These are phyloP conservation scores for Epizoanthus fatuus DNA, from an alignment of 92 coral and sea anemone genomes.

Conservation along the genomic window DNA sequence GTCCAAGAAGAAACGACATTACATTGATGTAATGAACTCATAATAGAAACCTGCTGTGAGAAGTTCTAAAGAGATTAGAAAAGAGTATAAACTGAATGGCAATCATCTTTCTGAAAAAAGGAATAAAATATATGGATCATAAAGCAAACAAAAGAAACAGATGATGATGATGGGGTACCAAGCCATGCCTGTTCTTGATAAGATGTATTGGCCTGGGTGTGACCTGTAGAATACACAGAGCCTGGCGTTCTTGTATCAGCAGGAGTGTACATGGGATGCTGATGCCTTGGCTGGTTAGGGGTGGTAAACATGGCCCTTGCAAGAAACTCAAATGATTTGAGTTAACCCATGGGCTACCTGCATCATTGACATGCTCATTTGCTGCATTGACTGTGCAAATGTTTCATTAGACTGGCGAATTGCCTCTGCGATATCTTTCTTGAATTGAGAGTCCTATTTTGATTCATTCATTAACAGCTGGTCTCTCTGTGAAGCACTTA, in stretches of 20 bases:
- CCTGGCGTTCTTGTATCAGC: constrained; percentile 34
- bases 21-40: too few species aligned
- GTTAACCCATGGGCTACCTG: constrained; percentile 53
- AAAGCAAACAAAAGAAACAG: too few species aligned
- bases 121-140: too few species aligned
- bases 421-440: constrained; percentile 53
- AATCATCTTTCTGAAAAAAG: too few species aligned
- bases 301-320: constrained; percentile 36
- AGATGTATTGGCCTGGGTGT: constrained; percentile 35
- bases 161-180: too few species aligned
- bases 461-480: constrained; percentile 64
- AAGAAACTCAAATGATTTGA: constrained; percentile 39
- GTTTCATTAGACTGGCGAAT: constrained; percentile 63
- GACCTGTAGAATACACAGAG: constrained; percentile 38
- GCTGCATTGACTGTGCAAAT: constrained; percentile 69
- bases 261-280: constrained; percentile 22
- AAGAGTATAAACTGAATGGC: too few species aligned
- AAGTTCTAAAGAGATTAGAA: too few species aligned
- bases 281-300: constrained; percentile 27
- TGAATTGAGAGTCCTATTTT: constrained; percentile 64
- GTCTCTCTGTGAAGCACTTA: constrained; percentile 70
- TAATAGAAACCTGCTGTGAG: too few species aligned
- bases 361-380: constrained; percentile 64
- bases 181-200: constrained; percentile 32
- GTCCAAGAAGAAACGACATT: too few species aligned